These are phyloP conservation scores for Gerris lacustris DNA, from an alignment of 2,888 invertebrate species.

Conservation along the genomic window DNA sequence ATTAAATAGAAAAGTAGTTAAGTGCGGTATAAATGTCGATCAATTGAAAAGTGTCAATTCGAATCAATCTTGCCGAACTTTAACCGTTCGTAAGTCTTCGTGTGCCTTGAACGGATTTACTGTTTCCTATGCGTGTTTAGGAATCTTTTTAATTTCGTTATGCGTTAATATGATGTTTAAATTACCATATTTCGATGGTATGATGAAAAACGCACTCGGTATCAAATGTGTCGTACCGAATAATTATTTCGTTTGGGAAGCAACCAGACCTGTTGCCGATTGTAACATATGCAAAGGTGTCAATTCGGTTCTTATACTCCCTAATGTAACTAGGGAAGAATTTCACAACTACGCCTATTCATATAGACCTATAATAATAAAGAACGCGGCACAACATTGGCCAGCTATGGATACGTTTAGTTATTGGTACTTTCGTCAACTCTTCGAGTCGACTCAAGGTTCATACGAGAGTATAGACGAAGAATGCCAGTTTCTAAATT, in stretches of 20 bases:
- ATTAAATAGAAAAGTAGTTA: background rate
- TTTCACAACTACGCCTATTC: constrained; percentile 65
- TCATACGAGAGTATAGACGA: constrained; percentile 62
- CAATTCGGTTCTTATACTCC: constrained; percentile 51
- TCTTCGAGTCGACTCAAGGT: constrained; percentile 52
- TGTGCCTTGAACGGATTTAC: background rate
- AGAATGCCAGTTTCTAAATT: constrained; percentile 77
- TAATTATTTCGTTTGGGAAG: constrained; percentile 78
- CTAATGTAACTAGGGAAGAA: constrained; percentile 53
- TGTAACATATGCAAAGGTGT: constrained; percentile 65
- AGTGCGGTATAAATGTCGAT: background rate
- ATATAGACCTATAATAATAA: constrained; percentile 65
- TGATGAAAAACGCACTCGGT: constrained; percentile 34
- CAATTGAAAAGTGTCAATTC: background rate
- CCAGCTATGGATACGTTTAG: constrained; percentile 55
- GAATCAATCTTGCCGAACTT: too few relatives aligned
- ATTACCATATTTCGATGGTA: constrained; percentile 28
- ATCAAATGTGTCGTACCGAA: constrained; percentile 66
- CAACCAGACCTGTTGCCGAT: constrained; percentile 67
- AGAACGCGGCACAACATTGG: constrained; percentile 64
- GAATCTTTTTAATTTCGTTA: background rate
- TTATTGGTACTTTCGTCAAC: constrained; percentile 53
- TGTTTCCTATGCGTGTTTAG: background rate
- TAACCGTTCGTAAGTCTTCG: too few relatives aligned
- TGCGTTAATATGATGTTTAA: constrained; percentile 7